phyloP scores from a whole-genome alignment of 2,888 invertebrate species.

The Lepidochrysops patricia region DNA sequence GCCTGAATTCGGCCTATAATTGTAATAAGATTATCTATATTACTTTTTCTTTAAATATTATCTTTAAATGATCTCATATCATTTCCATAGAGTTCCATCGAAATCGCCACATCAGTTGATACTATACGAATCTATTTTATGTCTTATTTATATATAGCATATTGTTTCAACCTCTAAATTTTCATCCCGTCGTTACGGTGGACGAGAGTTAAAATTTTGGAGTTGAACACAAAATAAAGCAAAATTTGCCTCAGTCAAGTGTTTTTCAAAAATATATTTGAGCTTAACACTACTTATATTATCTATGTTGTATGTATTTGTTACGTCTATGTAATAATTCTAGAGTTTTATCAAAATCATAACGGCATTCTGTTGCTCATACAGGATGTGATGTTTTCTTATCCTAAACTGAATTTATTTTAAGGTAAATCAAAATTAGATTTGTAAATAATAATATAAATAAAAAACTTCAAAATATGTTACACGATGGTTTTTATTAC shows the following conservation, averaged over 20 bases:
- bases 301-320: background rate
- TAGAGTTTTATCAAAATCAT: background rate
- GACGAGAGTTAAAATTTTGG: too few relatives aligned
- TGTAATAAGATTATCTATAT: background rate
- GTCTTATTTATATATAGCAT: too few relatives aligned
- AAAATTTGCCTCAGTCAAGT: too few relatives aligned
- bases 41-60: background rate
- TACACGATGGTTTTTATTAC: conserved; percentile 29
- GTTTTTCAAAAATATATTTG: too few relatives aligned
- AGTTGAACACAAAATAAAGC: too few relatives aligned
- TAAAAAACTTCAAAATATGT: conserved; percentile 33
- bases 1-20: background rate
- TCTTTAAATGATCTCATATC: conserved; percentile 13
- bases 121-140: background rate
- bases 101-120: background rate
- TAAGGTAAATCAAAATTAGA: conserved; percentile 67
- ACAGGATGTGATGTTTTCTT: conserved; percentile 39
- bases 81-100: conserved; percentile 6
- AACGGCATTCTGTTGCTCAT: conserved; percentile 26
- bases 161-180: too few relatives aligned
- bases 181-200: too few relatives aligned
- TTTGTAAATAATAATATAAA: conserved; percentile 69
- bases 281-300: too few relatives aligned
- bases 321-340: background rate
- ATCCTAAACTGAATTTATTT: conserved; percentile 41